phyloP scores from a whole-genome alignment of 1,140 invertebrate genomes.

The Anadara kagoshimensis region DNA sequence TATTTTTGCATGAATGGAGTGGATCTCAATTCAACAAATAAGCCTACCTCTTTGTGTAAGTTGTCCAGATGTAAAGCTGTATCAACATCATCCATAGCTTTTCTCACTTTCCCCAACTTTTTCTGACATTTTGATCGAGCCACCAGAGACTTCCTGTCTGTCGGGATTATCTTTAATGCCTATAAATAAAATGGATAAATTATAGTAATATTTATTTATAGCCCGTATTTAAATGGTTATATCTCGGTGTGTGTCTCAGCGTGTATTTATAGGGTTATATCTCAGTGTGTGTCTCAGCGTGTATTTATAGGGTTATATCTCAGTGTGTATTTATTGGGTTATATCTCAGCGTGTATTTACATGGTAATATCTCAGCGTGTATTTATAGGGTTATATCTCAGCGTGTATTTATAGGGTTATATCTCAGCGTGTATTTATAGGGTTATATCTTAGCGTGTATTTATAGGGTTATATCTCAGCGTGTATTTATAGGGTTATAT shows the following conservation, averaged over 20 bases:
- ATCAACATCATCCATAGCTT: constrained; percentile 89
- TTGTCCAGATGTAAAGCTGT: constrained; percentile 82
- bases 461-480: too few species aligned
- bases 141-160: constrained; percentile 88
- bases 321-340: too few species aligned
- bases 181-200: constrained; percentile 9
- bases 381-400: too few species aligned
- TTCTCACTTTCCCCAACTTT: constrained; percentile 86
- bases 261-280: not conserved
- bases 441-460: too few species aligned
- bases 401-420: too few species aligned
- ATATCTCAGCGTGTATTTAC: not conserved
- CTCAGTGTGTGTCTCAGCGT: too few species aligned
- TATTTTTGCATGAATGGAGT: too few species aligned
- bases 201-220: not conserved
- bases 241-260: not conserved
- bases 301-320: not conserved
- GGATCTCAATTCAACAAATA: too few species aligned
- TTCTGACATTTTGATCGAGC: constrained; percentile 91
- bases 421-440: too few species aligned
- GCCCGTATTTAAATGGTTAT: not conserved
- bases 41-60: constrained; percentile 34
- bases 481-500: too few species aligned
- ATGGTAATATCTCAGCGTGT: too few species aligned
- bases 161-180: constrained; percentile 84